Conservation (phyloP, 2,888 invertebrate species). For the Melikaiella ostensackeni region DNA sequence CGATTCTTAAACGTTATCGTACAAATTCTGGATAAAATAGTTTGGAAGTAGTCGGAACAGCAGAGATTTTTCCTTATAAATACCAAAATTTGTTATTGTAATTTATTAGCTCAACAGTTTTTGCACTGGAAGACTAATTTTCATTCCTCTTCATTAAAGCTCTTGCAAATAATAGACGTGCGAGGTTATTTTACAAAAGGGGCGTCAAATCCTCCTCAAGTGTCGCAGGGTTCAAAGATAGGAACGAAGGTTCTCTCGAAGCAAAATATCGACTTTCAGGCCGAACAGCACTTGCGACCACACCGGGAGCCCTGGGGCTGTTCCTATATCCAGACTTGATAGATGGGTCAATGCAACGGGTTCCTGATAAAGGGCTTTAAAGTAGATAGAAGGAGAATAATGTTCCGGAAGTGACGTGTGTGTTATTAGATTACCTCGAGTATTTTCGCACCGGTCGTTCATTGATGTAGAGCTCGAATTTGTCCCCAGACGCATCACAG, state of each 20-base stretch:
- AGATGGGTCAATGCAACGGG: constrained; percentile 49
- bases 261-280: constrained; percentile 13
- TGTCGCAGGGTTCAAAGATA: constrained; percentile 24
- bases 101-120: too few relatives aligned
- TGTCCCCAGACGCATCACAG: constrained; percentile 33
- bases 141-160: too few relatives aligned
- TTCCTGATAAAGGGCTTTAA: constrained; percentile 42
- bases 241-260: constrained; percentile 7
- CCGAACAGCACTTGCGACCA: constrained; percentile 13
- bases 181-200: not conserved
- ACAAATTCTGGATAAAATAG: too few relatives aligned
- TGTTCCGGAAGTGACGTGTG: constrained; percentile 54
- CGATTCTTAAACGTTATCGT: too few relatives aligned
- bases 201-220: constrained; percentile 29
- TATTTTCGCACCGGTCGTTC: constrained; percentile 48
- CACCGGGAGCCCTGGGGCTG: constrained; percentile 22
- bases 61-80: too few relatives aligned
- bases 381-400: constrained; percentile 53
- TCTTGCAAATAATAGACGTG: too few relatives aligned
- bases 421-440: constrained; percentile 52
- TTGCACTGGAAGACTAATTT: too few relatives aligned
- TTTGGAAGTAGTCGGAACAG: too few relatives aligned
- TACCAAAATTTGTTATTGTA: too few relatives aligned
- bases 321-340: constrained; percentile 49
- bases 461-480: constrained; percentile 28